Conservation (phyloP, 2,113 vertebrate genomes). For the Engystomops pustulosus region DNA sequence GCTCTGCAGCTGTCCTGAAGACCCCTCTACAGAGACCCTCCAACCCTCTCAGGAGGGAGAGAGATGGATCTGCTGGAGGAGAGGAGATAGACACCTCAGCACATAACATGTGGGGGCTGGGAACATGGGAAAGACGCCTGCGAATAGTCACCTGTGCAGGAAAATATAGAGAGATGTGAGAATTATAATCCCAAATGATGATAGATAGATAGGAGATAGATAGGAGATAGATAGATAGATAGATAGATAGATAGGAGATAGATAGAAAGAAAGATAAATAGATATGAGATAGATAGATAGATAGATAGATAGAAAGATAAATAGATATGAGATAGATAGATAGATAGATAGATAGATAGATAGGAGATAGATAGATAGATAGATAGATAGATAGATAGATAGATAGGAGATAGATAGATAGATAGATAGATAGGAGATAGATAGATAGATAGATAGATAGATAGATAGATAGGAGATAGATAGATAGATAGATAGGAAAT, state of each 20-base stretch:
- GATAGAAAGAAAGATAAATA: neutral
- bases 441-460: slow-evolving; percentile 23
- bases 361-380: too few relatives aligned
- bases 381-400: too few relatives aligned
- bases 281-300: slow-evolving; percentile 21
- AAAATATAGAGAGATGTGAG: neutral
- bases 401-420: neutral
- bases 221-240: slow-evolving; percentile 21
- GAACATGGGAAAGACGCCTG: neutral
- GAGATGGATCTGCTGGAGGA: neutral
- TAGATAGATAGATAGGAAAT: neutral
- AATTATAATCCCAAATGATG: too few relatives aligned
- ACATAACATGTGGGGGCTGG: neutral
- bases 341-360: neutral
- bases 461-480: neutral
- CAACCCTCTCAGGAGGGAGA: neutral
- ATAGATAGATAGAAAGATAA: slow-evolving; percentile 2
- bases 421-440: neutral
- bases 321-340: neutral
- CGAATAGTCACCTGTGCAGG: neutral
- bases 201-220: neutral
- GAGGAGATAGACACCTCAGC: neutral
- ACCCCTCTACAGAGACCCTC: slow-evolving; percentile 1
- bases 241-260: neutral
- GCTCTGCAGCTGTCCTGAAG: slow-evolving; percentile 7